Base-by-base conservation (phyloP, 2,888 invertebrate genomes). In the Scaptodrosophila latifasciaeformis region DNA sequence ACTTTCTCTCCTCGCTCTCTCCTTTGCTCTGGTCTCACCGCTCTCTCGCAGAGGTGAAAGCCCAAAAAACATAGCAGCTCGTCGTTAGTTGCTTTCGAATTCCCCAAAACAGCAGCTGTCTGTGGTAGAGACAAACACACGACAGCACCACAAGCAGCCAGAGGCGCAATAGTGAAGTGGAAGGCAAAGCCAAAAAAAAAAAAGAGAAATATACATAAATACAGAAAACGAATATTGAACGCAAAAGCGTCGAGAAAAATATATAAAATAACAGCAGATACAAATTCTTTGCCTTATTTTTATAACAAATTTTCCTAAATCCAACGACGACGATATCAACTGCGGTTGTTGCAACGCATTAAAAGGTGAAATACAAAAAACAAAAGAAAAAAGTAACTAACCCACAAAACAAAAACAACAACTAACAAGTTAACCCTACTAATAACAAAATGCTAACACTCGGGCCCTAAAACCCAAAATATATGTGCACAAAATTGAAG, bases 101-200 rank as follows among this genome's bases (percentile, higher is more conserved):
- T 77, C 79, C 72, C 65, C 76, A 70, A 65, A 64, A 65, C 69
- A 75, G 61, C 68, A 64, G 62, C 57, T 65, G 49, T 54, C 61
- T 64, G 57, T 64, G 54, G 44, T 54, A 60, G 62, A 62, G 53
- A 64, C 54, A 55, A 52, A 51, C 48, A 60, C 47, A 55, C 51
- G 69, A 65, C 50, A 13, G 31, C 61, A 57, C 49, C 35, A 13
- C 4, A 24, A 19, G 51, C 59, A 51, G 59, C 55, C 49, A 17
- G 53, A 40, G 59, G 44, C 62, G 67, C 43, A 59, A 67, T 59
- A 65, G 65, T 65, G 65, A 56, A 61, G 58, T 64, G 75, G 52
- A 55, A 57, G n/a, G n/a, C n/a, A 54, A 55, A 50, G 34, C 61
- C 31, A 49, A 55, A 24, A 52, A 51, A 61, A 34, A 44, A 39